Percentiles rank a stretch among this genome's conserved stretches.
Evolutionary conservation across 2,888 invertebrate genomes (phyloP).

Genomic region (Ectobius pallidus): DNA sequence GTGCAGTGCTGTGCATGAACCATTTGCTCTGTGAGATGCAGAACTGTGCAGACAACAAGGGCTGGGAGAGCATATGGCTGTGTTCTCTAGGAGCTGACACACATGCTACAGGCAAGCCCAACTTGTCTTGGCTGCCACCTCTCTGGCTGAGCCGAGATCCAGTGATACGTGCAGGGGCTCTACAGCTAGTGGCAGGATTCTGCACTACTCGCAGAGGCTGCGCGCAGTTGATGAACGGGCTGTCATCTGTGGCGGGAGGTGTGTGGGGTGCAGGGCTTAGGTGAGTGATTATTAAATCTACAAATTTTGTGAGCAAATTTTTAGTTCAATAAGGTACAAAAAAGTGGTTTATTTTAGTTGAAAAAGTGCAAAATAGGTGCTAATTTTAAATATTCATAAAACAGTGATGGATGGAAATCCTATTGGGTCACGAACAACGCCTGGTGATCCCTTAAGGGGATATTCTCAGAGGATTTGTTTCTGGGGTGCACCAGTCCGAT

Average conservation of each 20-base stretch:
- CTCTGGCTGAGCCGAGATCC: slow-evolving; percentile 61
- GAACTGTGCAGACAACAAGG: slow-evolving; percentile 52
- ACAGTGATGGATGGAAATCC: too few relatives aligned
- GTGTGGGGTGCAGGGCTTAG: slow-evolving; percentile 41
- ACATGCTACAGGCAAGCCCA: slow-evolving; percentile 43
- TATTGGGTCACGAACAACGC: too few relatives aligned
- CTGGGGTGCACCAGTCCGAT: too few relatives aligned
- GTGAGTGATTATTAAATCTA: too few relatives aligned
- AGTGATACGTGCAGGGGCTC: slow-evolving; percentile 59
- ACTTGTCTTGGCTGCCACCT: slow-evolving; percentile 55
- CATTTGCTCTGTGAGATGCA: slow-evolving; percentile 60
- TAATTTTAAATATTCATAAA: too few relatives aligned
- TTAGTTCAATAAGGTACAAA: too few relatives aligned
- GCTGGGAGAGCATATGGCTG: slow-evolving; percentile 39
- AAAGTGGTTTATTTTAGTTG: too few relatives aligned
- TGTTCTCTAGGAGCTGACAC: slow-evolving; percentile 49
- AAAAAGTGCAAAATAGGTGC: too few relatives aligned
- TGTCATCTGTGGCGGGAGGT: slow-evolving; percentile 27
- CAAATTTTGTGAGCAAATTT: too few relatives aligned
- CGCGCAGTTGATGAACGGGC: slow-evolving; percentile 31
- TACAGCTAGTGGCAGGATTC: slow-evolving; percentile 60
- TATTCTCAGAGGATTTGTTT: too few relatives aligned
- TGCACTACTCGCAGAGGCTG: slow-evolving; percentile 42
- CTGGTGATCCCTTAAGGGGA: too few relatives aligned
- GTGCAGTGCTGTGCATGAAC: slow-evolving; percentile 60